These are phyloP conservation scores for Bugulina stolonifera DNA, from an alignment of 2,888 invertebrate genomes.

Conservation along the genomic window DNA sequence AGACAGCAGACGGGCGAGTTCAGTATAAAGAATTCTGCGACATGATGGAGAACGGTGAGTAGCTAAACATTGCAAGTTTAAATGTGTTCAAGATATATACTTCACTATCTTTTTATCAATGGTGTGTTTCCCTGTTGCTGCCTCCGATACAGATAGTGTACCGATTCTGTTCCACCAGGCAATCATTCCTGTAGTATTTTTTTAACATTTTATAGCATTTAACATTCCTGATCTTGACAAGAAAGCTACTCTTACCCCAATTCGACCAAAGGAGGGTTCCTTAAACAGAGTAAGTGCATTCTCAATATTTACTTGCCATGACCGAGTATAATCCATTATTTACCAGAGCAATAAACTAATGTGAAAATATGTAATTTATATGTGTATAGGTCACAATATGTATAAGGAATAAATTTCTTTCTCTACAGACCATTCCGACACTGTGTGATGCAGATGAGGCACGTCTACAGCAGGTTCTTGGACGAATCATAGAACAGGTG, in stretches of 20 bases:
- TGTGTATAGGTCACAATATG: no score
- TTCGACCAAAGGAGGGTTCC: constrained; percentile 45
- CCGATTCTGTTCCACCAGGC: no score
- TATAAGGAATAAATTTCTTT: background rate
- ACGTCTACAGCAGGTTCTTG: constrained; percentile 37
- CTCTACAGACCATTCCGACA: constrained; percentile 39
- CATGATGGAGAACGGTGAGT: constrained; percentile 51
- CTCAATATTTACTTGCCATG: no score
- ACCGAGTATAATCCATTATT: no score
- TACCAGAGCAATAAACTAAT: no score
- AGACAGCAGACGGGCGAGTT: constrained; percentile 46
- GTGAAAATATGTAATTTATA: no score
- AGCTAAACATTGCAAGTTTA: no score
- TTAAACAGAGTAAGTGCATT: constrained; percentile 44
- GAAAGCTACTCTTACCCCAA: constrained; percentile 46
- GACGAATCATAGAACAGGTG: constrained; percentile 43
- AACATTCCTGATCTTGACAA: constrained; percentile 51
- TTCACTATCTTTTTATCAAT: no score
- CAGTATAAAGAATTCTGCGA: constrained; percentile 52
- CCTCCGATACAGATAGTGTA: no score
- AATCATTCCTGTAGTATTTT: no score
- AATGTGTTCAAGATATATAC: no score
- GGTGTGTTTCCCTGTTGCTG: no score
- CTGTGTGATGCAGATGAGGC: constrained; percentile 42
- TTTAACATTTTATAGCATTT: constrained; percentile 48